Evolutionary conservation across 2,888 invertebrate species (phyloP).

Genomic region (Cotesia congregata): DNA sequence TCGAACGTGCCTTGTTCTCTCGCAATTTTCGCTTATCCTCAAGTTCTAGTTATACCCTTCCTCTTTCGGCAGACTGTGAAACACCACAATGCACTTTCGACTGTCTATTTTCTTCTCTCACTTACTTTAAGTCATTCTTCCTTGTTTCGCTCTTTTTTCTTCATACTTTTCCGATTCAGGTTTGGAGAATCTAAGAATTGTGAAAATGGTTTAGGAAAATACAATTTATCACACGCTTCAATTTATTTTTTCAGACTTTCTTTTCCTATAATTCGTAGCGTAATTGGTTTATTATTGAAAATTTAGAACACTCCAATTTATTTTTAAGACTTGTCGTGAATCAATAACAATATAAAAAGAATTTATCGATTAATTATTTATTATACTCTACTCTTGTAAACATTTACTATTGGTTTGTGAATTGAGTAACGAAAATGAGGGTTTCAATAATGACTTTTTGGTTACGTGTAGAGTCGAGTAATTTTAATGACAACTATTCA

Average conservation of each 20-base stretch:
- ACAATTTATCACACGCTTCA: conserved; percentile 41
- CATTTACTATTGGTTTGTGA: neutral
- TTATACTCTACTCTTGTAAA: neutral
- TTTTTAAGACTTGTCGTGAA: neutral
- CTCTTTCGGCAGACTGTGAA: conserved; percentile 27
- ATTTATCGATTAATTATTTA: too few relatives aligned
- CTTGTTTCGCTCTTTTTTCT: neutral
- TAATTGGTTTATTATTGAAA: conserved; percentile 47
- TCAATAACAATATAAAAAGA: too few relatives aligned
- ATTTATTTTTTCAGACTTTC: conserved; percentile 40
- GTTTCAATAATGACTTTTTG: neutral
- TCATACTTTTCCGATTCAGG: conserved; percentile 7
- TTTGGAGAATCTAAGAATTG: conserved; percentile 21
- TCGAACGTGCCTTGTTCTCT: conserved; percentile 38
- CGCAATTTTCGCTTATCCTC: conserved; percentile 33
- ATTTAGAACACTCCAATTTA: neutral
- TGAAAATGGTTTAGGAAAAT: conserved; percentile 52
- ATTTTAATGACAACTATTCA: neutral
- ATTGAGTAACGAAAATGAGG: neutral
- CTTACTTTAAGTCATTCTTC: conserved; percentile 2
- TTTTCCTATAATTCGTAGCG: conserved; percentile 31
- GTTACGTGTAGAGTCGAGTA: neutral
- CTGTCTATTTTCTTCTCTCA: conserved; percentile 35
- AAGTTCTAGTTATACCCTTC: conserved; percentile 26
- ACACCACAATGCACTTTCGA: conserved; percentile 15